Evolutionary conservation across 30 jellyfish, hydroid and myxozoan genomes (phyloP), one percentile per base, ranked within the genome.

Genomic region (Chironex yamaguchii): DNA sequence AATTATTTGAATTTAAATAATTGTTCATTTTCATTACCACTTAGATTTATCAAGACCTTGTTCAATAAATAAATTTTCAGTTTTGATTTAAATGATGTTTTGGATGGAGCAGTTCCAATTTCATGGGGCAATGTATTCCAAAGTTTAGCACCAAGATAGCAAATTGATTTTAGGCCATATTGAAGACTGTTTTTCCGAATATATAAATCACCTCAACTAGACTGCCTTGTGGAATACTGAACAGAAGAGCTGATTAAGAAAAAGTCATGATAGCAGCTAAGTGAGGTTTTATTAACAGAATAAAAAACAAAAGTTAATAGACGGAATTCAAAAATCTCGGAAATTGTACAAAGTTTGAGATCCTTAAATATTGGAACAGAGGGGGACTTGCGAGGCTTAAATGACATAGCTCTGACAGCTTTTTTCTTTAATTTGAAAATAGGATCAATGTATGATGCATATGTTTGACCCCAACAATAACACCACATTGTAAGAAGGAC

Each of bases 401-500:
- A 30, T 53, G 90, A 53, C 81, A 78, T 54, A 22, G 79, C 88
- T 52, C 90, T 78, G 68, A 78, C 69, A 3, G 90, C 90, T 76
- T 78, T 62, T 62, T 54, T 78, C 49, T 78, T 79, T 28, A 78
- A 58, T 78, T 78, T 78, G 69, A 78, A 78, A 28, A 78, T 53
- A 32, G 90, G 90, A 53, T 78, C 90, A 53, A 78, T 78, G 71
- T 62, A 54, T 78, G 90, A 78, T 78, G 82, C 90, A 62, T 3
- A 78, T 54, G 90, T 54, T 78, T 78, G 81, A 34, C 90, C 81
- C 90, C 90, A 78, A 53, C 90, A 78, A 78, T 52, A 54, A 71
- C 49, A 34, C 85, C 85, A 71, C 49, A 42, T 25, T 71, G 85
- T 71, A 71, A 42, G 62, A 67, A 67, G 6, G 81, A 67, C 81